These are phyloP conservation scores for Eclectus roratus DNA, from an alignment of 2,113 vertebrate species.

Conservation along the genomic window DNA sequence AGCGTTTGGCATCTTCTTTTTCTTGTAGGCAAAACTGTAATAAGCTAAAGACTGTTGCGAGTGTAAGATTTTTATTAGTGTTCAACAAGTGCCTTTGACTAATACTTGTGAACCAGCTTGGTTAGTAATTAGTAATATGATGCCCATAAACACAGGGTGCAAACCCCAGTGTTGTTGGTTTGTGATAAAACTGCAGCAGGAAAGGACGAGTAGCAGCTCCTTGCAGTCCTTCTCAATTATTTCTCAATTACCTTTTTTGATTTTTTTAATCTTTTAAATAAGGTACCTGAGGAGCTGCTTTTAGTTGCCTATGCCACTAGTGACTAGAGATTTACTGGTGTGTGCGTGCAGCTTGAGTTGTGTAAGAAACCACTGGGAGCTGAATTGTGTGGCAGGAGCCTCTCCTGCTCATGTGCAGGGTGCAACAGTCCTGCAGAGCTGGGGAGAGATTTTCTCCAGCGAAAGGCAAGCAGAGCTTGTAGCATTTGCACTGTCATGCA, in stretches of 20 bases:
- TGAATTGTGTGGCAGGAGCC: background rate
- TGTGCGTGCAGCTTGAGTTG: background rate
- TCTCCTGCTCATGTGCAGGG: background rate
- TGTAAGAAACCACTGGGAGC: background rate
- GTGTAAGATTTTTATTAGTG: background rate
- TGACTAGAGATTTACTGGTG: background rate
- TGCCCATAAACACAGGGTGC: background rate
- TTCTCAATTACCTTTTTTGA: background rate
- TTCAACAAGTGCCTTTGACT: background rate
- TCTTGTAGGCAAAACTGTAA: background rate
- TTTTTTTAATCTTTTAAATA: background rate
- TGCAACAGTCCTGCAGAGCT: background rate
- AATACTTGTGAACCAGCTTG: background rate
- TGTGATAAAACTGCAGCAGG: background rate
- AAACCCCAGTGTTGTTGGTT: background rate
- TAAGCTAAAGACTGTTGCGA: background rate
- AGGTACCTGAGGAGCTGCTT: background rate
- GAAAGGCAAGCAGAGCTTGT: background rate
- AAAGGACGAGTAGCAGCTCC: background rate
- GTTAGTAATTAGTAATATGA: background rate
- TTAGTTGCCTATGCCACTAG: background rate
- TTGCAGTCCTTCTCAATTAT: background rate
- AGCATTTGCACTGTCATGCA: background rate
- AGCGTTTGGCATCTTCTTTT: background rate
- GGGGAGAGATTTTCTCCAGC: background rate